Percentiles rank a stretch among this genome's conserved stretches.
Evolutionary conservation across 1,140 invertebrate species (phyloP).

Genomic region (Latrodectus geometricus): DNA sequence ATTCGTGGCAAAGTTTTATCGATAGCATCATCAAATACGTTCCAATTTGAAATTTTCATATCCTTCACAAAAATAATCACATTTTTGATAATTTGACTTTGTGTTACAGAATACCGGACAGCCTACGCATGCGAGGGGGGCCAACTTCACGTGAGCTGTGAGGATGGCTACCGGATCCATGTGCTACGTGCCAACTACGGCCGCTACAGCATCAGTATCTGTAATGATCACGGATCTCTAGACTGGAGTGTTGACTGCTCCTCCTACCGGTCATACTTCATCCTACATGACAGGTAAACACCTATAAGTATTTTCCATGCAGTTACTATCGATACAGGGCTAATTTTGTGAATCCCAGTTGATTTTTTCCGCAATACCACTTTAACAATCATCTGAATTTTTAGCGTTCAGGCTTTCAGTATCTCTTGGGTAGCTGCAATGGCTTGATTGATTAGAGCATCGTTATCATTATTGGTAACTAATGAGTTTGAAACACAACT

Average conservation of each 20-base stretch:
- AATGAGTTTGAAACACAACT: too few species aligned
- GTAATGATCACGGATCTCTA: constrained; percentile 95
- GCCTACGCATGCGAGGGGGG: constrained; percentile 94
- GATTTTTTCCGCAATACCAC: too few species aligned
- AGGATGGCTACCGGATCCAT: constrained; percentile 87
- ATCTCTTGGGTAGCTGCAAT: too few species aligned
- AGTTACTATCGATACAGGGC: too few species aligned
- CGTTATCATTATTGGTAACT: too few species aligned
- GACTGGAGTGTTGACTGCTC: constrained; percentile 97
- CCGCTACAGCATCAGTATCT: constrained; percentile 94
- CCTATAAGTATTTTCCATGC: neutral
- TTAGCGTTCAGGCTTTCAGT: too few species aligned
- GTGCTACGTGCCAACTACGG: constrained; percentile 95
- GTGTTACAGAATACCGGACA: constrained; percentile 79
- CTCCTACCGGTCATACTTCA: constrained; percentile 75
- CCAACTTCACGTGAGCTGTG: constrained; percentile 86
- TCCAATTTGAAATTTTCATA: neutral
- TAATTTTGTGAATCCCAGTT: too few species aligned
- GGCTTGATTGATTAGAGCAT: too few species aligned
- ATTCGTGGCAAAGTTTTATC: neutral
- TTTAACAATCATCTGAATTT: too few species aligned
- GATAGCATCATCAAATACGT: neutral
- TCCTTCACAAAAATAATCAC: constrained; percentile 19
- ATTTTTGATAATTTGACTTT: constrained; percentile 72
- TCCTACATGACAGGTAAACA: constrained; percentile 71